phyloP scores from a whole-genome alignment of 2,888 invertebrate genomes.

The Orthonychiurus folsomi region DNA sequence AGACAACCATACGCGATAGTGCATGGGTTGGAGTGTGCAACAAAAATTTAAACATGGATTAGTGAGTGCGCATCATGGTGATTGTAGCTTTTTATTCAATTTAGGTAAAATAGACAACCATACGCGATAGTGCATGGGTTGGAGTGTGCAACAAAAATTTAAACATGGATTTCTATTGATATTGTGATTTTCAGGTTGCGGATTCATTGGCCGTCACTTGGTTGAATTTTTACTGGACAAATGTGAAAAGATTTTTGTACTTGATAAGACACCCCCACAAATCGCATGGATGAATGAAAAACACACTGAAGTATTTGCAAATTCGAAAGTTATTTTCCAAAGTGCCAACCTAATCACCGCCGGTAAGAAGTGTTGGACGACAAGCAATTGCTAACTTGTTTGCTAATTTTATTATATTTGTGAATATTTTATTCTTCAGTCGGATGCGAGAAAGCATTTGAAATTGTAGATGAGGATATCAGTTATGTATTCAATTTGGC shows the following conservation, averaged over 20 bases:
- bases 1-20: too few species aligned
- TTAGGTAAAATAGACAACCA: too few species aligned
- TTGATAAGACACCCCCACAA: constrained; percentile 88
- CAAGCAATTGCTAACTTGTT: too few species aligned
- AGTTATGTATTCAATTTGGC: constrained; percentile 81
- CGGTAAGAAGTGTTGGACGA: too few species aligned
- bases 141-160: too few species aligned
- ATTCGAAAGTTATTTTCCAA: constrained; percentile 70
- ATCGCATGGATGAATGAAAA: constrained; percentile 75
- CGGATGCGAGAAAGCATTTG: constrained; percentile 55
- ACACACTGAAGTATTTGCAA: constrained; percentile 64
- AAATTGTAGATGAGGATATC: constrained; percentile 53
- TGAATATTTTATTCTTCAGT: background rate
- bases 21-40: too few species aligned
- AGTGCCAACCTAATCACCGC: constrained; percentile 85
- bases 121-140: too few species aligned
- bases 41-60: too few species aligned
- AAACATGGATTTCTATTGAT: too few species aligned
- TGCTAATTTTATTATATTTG: background rate
- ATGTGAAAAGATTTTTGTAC: constrained; percentile 64
- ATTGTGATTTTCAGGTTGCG: too few species aligned
- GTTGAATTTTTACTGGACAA: constrained; percentile 69
- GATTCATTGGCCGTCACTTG: constrained; percentile 84
- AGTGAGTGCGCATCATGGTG: too few species aligned
- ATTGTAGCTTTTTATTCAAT: too few species aligned